Evolutionary conservation across 2,797 vertebrate species (phyloP).

Genomic region (Bradypodion ventrale): DNA sequence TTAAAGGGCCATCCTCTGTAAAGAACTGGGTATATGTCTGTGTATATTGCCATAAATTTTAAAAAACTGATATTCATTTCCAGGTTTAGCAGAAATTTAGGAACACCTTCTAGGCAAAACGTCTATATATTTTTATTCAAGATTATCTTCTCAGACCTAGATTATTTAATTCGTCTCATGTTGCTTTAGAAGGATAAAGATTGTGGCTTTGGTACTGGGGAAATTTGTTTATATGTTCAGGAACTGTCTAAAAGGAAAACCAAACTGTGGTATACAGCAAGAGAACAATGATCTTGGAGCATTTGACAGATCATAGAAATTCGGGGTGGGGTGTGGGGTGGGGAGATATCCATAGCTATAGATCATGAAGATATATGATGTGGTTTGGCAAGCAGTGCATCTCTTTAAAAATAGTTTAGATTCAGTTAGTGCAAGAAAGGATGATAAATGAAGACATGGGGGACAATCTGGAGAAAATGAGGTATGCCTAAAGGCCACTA

Average conservation of each 20-base stretch:
- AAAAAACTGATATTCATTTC: neutral
- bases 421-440: constrained; percentile 4
- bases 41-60: neutral
- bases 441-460: constrained; percentile 17
- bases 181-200: neutral
- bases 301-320: constrained; percentile 19
- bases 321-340: neutral
- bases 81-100: neutral
- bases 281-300: constrained; percentile 6
- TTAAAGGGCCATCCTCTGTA: neutral
- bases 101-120: neutral
- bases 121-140: neutral
- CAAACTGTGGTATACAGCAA: constrained; percentile 18
- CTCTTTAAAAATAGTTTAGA: constrained; percentile 13
- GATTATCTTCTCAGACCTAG: neutral
- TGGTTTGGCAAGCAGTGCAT: constrained; percentile 15
- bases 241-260: neutral
- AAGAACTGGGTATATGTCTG: neutral
- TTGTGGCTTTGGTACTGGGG: neutral
- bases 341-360: neutral
- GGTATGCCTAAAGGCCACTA: neutral
- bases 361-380: constrained; percentile 25
- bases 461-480: neutral
- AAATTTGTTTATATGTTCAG: constrained; percentile 6
- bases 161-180: neutral